Evolutionary conservation across 2,113 vertebrate species (phyloP).

Genomic region (Anser cygnoides): DNA sequence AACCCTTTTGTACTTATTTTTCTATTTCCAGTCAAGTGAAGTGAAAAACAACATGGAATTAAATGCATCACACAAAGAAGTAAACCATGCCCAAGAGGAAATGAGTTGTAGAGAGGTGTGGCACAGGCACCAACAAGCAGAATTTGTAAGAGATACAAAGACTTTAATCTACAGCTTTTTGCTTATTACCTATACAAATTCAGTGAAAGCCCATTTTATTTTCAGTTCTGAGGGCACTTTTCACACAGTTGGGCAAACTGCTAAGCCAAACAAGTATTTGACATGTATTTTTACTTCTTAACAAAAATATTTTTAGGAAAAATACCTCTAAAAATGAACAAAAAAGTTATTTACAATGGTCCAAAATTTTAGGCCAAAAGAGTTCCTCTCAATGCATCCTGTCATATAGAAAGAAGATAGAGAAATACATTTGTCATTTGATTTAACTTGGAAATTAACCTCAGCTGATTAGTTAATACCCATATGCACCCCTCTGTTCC

Average conservation of each 20-base stretch:
- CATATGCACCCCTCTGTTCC: neutral
- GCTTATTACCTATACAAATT: constrained; percentile 28
- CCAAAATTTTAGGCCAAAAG: neutral
- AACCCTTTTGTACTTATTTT: neutral
- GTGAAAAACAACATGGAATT: constrained; percentile 44
- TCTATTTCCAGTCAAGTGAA: constrained; percentile 50
- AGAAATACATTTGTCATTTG: neutral
- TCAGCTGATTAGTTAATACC: neutral
- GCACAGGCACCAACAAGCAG: neutral
- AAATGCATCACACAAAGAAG: neutral
- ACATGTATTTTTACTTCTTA: constrained; percentile 18
- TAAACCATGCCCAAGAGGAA: constrained; percentile 17
- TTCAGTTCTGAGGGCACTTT: constrained; percentile 10
- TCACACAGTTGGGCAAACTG: neutral
- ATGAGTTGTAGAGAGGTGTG: neutral
- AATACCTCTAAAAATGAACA: constrained; percentile 15
- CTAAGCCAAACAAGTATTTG: constrained; percentile 49
- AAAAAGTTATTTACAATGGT: neutral
- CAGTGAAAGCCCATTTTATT: constrained; percentile 63
- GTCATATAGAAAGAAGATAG: neutral
- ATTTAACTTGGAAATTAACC: neutral
- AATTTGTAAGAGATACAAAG: neutral
- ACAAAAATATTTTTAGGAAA: neutral
- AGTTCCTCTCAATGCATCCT: neutral
- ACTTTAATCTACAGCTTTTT: constrained; percentile 36